Evolutionary conservation across 2,888 invertebrate genomes (phyloP).

Genomic region (Stegophylla sp.): DNA sequence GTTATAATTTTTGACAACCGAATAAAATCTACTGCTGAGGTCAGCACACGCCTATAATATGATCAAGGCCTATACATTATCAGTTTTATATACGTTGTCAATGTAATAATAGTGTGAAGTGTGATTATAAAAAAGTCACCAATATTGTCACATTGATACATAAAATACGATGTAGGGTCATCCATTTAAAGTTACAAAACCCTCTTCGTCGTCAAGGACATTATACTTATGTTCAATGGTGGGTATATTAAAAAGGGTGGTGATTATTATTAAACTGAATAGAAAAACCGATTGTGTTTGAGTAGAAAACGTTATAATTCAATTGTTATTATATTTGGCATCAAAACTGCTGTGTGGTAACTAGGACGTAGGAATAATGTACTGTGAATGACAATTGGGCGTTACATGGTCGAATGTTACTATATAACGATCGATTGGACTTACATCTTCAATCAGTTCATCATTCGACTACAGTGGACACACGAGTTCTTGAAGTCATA

Average conservation of each 20-base stretch:
- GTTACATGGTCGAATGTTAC: conserved; percentile 49
- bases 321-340: conserved; percentile 57
- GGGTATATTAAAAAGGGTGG: conserved; percentile 28
- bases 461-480: conserved; percentile 4
- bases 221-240: background rate
- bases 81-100: background rate
- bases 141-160: conserved; percentile 15
- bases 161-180: conserved; percentile 33
- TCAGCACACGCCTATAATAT: background rate
- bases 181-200: conserved; percentile 34
- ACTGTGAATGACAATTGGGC: conserved; percentile 55
- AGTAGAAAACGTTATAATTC: conserved; percentile 45
- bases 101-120: conserved; percentile 7
- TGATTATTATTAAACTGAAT: conserved; percentile 21
- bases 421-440: conserved; percentile 34
- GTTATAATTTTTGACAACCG: conserved; percentile 47
- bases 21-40: conserved; percentile 37
- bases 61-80: conserved; percentile 37
- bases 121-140: conserved; percentile 27
- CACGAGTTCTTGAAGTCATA: background rate
- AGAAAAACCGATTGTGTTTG: conserved; percentile 22
- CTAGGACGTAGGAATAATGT: conserved; percentile 51
- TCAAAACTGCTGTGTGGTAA: conserved; percentile 49
- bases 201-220: conserved; percentile 40
- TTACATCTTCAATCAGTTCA: conserved; percentile 29